These are phyloP conservation scores for Actinostola sp. DNA, from an alignment of 92 coral and sea anemone species.

Conservation along the genomic window DNA sequence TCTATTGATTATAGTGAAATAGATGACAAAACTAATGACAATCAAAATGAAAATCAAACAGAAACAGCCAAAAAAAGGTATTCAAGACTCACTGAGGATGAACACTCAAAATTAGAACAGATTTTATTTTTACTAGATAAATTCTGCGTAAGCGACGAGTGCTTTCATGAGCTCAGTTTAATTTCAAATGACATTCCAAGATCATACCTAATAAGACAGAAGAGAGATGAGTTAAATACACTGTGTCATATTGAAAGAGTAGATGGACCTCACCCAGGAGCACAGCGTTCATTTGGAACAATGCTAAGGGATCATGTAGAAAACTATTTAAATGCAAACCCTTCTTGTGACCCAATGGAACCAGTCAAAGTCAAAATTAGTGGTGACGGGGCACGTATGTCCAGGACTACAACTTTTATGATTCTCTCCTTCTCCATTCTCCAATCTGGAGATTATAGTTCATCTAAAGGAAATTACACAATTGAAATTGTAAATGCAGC, in stretches of 20 bases:
- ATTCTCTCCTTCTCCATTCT: conserved; percentile 44
- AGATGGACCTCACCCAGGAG: conserved; percentile 56
- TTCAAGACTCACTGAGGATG: conserved; percentile 5
- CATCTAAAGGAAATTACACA: conserved; percentile 59
- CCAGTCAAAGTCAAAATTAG: conserved; percentile 59
- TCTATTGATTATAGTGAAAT: too few species aligned
- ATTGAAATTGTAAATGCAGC: conserved; percentile 54
- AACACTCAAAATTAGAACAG: not conserved
- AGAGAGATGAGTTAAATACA: conserved; percentile 38
- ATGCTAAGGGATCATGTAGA: conserved; percentile 32
- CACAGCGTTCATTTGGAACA: conserved; percentile 32
- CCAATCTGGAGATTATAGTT: conserved; percentile 51
- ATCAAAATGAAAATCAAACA: too few species aligned
- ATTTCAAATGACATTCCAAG: conserved; percentile 33
- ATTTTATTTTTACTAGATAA: conserved; percentile 25
- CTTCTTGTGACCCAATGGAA: conserved; percentile 12
- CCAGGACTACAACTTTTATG: conserved; percentile 52
- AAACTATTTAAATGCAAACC: conserved; percentile 17
- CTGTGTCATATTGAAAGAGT: conserved; percentile 35
- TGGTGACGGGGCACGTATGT: conserved; percentile 68
- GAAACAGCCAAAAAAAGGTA: too few species aligned
- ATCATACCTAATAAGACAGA: conserved; percentile 58
- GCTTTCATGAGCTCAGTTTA: conserved; percentile 46
- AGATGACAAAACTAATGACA: too few species aligned
- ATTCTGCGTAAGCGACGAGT: conserved; percentile 54